A percentile compares a stretch with the other conserved stretches of the same genome.
phyloP scores from a whole-genome alignment of 2,888 invertebrate genomes.

The Abrostola triplasia region DNA sequence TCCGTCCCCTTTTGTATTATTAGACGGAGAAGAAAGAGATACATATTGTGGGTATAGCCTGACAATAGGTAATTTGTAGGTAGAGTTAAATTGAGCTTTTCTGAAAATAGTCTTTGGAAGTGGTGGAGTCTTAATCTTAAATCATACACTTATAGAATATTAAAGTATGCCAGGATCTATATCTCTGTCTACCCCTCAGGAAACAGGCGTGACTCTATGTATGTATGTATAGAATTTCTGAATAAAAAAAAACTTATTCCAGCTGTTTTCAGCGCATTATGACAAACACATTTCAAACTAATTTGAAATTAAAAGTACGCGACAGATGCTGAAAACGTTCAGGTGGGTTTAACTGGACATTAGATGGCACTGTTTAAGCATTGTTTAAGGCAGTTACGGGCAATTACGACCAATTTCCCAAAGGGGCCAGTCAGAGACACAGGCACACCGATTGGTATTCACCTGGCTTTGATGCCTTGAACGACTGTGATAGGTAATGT shows the following conservation, averaged over 20 bases:
- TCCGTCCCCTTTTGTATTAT: conserved; percentile 26
- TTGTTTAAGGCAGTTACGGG: conserved; percentile 38
- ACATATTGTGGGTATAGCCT: background rate
- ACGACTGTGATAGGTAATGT: too few relatives aligned
- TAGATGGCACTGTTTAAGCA: conserved; percentile 28
- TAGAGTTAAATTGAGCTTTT: too few relatives aligned
- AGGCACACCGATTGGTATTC: too few relatives aligned
- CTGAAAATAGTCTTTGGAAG: too few relatives aligned
- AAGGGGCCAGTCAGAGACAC: conserved; percentile 4
- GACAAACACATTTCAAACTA: conserved; percentile 30
- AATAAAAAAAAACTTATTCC: background rate
- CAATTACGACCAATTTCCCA: conserved; percentile 21
- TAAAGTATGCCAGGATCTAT: too few relatives aligned
- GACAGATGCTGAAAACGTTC: conserved; percentile 37
- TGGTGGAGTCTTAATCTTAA: too few relatives aligned
- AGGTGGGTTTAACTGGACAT: conserved; percentile 42
- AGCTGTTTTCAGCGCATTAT: background rate
- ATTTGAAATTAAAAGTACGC: conserved; percentile 35
- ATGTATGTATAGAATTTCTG: too few relatives aligned
- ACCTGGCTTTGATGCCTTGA: too few relatives aligned
- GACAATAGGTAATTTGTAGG: background rate
- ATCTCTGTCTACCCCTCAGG: too few relatives aligned
- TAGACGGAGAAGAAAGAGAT: background rate
- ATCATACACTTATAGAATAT: too few relatives aligned
- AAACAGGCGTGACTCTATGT: too few relatives aligned